Base-by-base conservation (phyloP, 2,113 vertebrate genomes). In the Chloropsis cyanopogon region DNA sequence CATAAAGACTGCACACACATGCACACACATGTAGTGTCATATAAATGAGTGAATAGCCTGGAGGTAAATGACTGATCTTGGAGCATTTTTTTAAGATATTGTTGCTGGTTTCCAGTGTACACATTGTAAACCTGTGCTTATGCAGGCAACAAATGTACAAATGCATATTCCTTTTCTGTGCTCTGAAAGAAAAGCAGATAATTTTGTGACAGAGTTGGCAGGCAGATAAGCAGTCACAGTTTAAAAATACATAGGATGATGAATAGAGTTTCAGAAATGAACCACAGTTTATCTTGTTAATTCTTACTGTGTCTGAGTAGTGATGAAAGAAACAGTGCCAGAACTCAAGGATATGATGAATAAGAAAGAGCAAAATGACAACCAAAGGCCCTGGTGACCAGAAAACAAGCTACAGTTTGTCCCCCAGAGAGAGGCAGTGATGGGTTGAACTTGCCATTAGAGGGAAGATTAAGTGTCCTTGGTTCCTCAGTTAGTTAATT, bases 391-490 rank as follows among this genome's bases (percentile, higher is more conserved):
- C 98, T 89, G 87, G 94, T 98, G 98, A 99, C 97, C 98, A 96
- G 93, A 96, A 98, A 98, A 98, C 97, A 98, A 98, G 97, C 98
- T 98, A 98, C 95, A 98, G 97, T 98, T 98, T 98, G 93, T 96
- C 97, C 98, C 97, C 98, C 85, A 94, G 98, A 98, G 97, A 97
- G 95, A 97, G 93, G 84, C 70, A 91, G 97, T 98, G 98, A 99
- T 98, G 97, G 97, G 98, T 95, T 98, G 96, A 98, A 98, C 98
- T 99, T 98, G 97, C 98, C 98, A 98, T 99, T 98, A 98, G 97
- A 98, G 97, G 97, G 97, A 99, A 99, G 98, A 99, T 99, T 99
- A 98, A 99, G 98, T 99, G 98, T 97, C 98, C 97, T 93, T 95
- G 95, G 97, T 98, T 98, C 97, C 97, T 98, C 97, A 97, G 97